Base-by-base conservation (phyloP, 2,113 vertebrate genomes). In the Otocyon megalotis region DNA sequence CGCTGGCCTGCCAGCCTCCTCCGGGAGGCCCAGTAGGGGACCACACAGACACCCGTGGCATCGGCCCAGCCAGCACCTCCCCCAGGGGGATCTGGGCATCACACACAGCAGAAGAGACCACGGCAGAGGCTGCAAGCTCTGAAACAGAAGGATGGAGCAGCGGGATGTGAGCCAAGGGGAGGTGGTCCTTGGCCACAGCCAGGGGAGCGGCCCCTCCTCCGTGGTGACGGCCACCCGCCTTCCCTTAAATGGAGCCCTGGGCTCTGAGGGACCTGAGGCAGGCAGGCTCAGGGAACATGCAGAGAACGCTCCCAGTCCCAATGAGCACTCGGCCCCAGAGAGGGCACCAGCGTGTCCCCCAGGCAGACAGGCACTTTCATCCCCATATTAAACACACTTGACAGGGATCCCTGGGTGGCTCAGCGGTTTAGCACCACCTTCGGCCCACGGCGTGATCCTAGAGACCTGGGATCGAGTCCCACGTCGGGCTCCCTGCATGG, bases 111-210 rank as follows among this genome's bases (percentile, higher is more conserved):
- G 30, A 82, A 30, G 35, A 26, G 0, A 5, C 53, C 19, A 8
- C 48, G 5, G 81, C 32, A 5, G 35, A 14, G 76, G 17, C 81
- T 77, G 20, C 0, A 1, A 2, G 48, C 30, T 67, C 72, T 69
- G 22, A 43, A 5, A n/a, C 0, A 3, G 43, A 72, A 82, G 79
- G 65, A 65, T 0, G 0, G 48, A 43, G 74, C 12, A 1, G 22
- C 1, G 3, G 2, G 9, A 16, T 26, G 20, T 20, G 32, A 37
- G 6, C 0, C 0, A 62, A 9, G 85, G 11, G 5, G 24, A 53
- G 67, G 37, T 2, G 5, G 43, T 32, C n/a, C 11, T 11, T 1
- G 5, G 56, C 26, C 32, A 30, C 2, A 37, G n/a, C 16, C 32
- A 2, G 12, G 48, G 19, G 20, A 16, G 62, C 5, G 5, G 20